These are phyloP conservation scores for Sebastes minor DNA, from an alignment of 2,797 vertebrate species.

Conservation along the genomic window DNA sequence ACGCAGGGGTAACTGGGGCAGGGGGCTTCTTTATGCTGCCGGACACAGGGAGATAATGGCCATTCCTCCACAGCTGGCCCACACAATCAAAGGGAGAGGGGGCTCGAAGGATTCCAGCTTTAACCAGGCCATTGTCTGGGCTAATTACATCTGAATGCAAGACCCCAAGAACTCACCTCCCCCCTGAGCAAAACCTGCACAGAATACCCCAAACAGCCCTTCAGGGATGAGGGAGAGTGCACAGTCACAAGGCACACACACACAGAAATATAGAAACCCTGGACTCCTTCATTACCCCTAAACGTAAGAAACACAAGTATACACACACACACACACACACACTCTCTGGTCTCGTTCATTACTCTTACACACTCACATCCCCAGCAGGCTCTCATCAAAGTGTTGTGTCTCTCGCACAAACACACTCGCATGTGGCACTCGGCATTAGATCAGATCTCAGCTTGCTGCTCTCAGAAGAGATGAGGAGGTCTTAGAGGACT, in stretches of 20 bases:
- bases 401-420: constrained; percentile 56
- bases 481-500: constrained; percentile 78
- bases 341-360: constrained; percentile 39
- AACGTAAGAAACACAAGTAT: constrained; percentile 47
- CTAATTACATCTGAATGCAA: constrained; percentile 97
- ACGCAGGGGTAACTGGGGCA: constrained; percentile 62
- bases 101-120: constrained; percentile 89
- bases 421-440: constrained; percentile 75
- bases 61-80: constrained; percentile 86
- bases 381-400: constrained; percentile 75
- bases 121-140: constrained; percentile 94
- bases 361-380: constrained; percentile 54
- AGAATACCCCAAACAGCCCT: constrained; percentile 79
- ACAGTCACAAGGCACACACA: constrained; percentile 47
- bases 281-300: constrained; percentile 60
- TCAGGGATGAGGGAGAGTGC: constrained; percentile 64
- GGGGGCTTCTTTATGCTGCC: constrained; percentile 77
- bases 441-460: constrained; percentile 81
- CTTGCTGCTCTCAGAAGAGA: constrained; percentile 75
- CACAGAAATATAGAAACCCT: constrained; percentile 59
- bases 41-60: constrained; percentile 83
- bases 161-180: constrained; percentile 85
- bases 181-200: constrained; percentile 65
- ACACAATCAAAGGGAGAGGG: constrained; percentile 85
- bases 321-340: constrained; percentile 15